Evolutionary conservation across 2,113 vertebrate species (phyloP).

Genomic region (Haemorhous mexicanus): DNA sequence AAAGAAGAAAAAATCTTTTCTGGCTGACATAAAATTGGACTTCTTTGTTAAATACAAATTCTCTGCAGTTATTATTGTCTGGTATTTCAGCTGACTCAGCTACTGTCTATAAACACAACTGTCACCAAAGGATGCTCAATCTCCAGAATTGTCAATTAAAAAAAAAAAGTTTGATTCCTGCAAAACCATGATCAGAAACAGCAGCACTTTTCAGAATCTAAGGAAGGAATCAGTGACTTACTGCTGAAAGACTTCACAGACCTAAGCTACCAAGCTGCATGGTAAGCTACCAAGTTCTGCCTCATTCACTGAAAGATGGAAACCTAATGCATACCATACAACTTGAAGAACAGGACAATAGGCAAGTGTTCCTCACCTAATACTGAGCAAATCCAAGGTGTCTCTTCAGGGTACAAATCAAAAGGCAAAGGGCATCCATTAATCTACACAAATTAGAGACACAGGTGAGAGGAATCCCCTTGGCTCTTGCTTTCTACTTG

Average conservation of each 20-base stretch:
- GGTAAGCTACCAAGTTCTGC: neutral
- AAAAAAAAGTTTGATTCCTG: neutral
- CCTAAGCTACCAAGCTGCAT: neutral
- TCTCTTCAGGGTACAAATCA: neutral
- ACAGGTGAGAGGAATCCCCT: neutral
- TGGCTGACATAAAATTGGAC: neutral
- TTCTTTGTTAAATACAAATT: neutral
- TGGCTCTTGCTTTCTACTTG: neutral
- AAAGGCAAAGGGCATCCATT: neutral
- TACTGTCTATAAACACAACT: neutral
- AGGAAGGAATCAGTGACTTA: neutral
- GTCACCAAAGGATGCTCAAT: neutral
- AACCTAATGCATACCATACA: neutral
- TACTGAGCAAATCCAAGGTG: neutral
- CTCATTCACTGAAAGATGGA: neutral
- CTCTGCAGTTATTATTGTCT: neutral
- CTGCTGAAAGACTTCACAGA: neutral
- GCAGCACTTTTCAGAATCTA: neutral
- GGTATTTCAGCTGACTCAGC: neutral
- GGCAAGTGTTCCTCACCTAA: neutral
- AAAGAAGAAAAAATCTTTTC: neutral
- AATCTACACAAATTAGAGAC: neutral
- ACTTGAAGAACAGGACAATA: neutral
- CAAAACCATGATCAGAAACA: neutral
- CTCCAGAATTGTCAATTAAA: neutral